Conservation (phyloP, 2,113 vertebrate genomes). For the Psilopsiagon aurifrons region DNA sequence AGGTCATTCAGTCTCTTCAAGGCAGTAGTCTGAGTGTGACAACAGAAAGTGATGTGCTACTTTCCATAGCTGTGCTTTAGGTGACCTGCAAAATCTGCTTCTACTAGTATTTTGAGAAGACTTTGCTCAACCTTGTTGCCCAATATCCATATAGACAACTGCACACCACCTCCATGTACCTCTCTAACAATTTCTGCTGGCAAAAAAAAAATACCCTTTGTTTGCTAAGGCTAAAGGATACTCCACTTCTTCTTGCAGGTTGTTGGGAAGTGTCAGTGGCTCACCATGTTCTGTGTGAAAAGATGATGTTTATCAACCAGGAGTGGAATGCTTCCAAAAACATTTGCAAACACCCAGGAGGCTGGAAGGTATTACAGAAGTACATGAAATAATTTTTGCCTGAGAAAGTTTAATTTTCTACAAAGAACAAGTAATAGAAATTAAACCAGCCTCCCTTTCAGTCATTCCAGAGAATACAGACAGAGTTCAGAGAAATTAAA, state of each 20-base stretch:
- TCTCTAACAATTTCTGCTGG: not conserved
- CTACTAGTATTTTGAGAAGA: not conserved
- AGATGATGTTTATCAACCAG: not conserved
- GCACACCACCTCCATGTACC: not conserved
- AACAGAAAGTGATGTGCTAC: not conserved
- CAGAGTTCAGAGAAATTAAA: not conserved
- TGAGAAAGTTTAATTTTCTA: not conserved
- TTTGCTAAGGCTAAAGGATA: not conserved
- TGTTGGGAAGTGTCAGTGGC: not conserved
- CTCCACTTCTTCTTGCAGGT: not conserved
- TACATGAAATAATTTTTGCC: not conserved
- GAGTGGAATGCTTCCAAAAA: not conserved
- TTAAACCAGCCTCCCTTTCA: constrained; percentile 14
- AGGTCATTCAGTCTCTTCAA: not conserved
- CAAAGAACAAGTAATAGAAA: not conserved
- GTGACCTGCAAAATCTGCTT: not conserved
- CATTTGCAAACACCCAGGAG: not conserved
- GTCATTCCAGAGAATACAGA: not conserved
- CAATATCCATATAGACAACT: not conserved
- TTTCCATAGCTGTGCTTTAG: not conserved
- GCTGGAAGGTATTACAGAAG: not conserved
- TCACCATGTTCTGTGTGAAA: not conserved
- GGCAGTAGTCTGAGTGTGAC: not conserved
- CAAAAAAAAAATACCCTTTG: not conserved
- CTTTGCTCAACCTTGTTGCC: not conserved